phyloP scores from a whole-genome alignment of 2,797 vertebrate species.

The Pseudochirops cupreus region DNA sequence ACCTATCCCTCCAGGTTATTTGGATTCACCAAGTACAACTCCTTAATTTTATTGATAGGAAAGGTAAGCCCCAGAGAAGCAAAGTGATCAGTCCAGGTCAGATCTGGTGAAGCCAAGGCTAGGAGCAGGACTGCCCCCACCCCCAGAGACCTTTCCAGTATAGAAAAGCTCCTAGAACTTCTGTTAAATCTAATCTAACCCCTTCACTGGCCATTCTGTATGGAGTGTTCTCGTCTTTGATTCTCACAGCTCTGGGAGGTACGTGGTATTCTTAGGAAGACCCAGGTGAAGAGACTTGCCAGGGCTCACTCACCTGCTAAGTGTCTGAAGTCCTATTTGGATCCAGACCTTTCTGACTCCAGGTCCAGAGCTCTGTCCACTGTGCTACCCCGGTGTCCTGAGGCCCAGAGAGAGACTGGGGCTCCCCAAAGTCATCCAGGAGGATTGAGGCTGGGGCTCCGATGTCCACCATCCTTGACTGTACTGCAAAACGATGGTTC shows the following conservation, averaged over 20 bases:
- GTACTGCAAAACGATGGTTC: not conserved
- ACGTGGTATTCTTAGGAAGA: not conserved
- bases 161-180: too few relatives aligned
- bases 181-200: not conserved
- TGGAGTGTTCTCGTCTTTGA: not conserved
- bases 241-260: not conserved
- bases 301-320: not conserved
- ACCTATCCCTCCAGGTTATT: not conserved
- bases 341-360: not conserved
- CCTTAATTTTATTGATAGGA: not conserved
- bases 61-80: not conserved
- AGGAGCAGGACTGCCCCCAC: not conserved
- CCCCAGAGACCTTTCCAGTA: not conserved
- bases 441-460: not conserved
- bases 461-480: not conserved
- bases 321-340: not conserved
- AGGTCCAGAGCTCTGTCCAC: not conserved
- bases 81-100: not conserved
- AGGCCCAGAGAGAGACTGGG: not conserved
- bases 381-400: fast-evolving
- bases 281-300: not conserved
- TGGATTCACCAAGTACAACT: not conserved
- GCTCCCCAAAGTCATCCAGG: conserved; percentile 17
- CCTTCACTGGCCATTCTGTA: not conserved
- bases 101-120: not conserved